These are phyloP conservation scores for Acanthosepion pharaonis DNA, from an alignment of 2,888 invertebrate species.

Conservation along the genomic window DNA sequence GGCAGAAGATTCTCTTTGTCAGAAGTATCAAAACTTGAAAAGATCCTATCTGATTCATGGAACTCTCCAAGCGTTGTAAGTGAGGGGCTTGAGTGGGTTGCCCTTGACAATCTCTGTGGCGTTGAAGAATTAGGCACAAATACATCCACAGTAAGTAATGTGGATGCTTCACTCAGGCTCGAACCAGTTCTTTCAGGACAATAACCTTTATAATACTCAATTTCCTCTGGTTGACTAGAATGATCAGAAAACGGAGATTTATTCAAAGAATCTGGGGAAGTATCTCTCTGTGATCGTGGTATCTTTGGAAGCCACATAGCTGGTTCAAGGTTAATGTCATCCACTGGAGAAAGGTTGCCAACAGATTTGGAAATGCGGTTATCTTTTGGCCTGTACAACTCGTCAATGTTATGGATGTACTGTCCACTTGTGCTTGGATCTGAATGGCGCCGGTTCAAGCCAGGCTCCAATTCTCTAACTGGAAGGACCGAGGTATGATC, in stretches of 20 bases:
- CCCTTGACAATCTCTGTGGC: not conserved
- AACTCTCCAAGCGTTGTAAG: not conserved
- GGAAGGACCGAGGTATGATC: not conserved
- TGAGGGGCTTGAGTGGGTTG: conserved; percentile 34
- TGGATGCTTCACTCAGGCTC: not conserved
- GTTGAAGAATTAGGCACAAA: not conserved
- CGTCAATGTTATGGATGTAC: not conserved
- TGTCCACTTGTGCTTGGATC: not conserved
- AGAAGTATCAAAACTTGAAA: not conserved
- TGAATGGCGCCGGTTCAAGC: not conserved
- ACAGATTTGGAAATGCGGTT: not conserved
- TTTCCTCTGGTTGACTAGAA: conserved; percentile 5
- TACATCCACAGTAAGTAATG: not conserved
- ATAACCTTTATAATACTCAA: not conserved
- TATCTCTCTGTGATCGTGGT: conserved; percentile 37
- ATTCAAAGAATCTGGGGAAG: conserved; percentile 41
- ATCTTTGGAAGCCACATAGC: not conserved
- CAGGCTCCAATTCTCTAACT: not conserved
- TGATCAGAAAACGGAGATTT: conserved; percentile 34
- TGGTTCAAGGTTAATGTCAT: not conserved
- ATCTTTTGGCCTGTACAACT: not conserved
- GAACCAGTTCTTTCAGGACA: not conserved
- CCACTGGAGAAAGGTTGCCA: not conserved
- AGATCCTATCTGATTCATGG: conserved; percentile 35
- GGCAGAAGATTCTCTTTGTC: not conserved